These are phyloP conservation scores for Saturnia japonica DNA, from an alignment of 2,888 invertebrate species.

Conservation along the genomic window DNA sequence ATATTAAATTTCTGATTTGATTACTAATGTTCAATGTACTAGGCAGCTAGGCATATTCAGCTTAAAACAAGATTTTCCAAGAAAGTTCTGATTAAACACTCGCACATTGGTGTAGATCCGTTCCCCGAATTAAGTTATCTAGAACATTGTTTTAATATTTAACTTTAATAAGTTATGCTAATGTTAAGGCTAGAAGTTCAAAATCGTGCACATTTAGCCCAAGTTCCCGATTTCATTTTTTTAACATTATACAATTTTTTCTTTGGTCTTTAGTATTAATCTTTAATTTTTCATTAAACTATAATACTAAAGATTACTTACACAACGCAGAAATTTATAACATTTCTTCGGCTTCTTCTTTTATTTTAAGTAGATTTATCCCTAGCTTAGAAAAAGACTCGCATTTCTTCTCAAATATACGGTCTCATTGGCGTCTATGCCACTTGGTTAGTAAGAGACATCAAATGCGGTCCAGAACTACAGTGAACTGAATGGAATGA, in stretches of 20 bases:
- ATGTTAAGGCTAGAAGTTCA: not conserved
- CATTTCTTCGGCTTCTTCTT: no score
- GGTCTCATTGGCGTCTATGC: not conserved
- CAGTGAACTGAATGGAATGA: no score
- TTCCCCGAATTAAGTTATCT: not conserved
- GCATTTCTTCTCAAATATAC: not conserved
- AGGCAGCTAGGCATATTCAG: not conserved
- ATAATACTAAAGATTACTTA: not conserved
- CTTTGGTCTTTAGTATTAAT: not conserved
- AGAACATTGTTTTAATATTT: slow-evolving; percentile 8
- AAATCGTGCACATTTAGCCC: not conserved
- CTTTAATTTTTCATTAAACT: not conserved
- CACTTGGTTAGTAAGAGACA: not conserved
- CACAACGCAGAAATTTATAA: not conserved
- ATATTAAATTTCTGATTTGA: not conserved
- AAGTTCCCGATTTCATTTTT: not conserved
- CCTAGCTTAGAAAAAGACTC: not conserved
- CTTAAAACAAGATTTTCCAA: slow-evolving; percentile 7
- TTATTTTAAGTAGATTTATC: not conserved
- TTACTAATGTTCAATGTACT: not conserved
- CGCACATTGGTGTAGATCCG: not conserved
- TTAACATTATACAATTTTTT: not conserved
- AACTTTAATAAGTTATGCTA: not conserved
- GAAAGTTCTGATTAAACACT: slow-evolving; percentile 5
- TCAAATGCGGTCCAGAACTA: not conserved